Evolutionary conservation across 2,888 invertebrate species (phyloP).

Genomic region (Eristalis pertinax): DNA sequence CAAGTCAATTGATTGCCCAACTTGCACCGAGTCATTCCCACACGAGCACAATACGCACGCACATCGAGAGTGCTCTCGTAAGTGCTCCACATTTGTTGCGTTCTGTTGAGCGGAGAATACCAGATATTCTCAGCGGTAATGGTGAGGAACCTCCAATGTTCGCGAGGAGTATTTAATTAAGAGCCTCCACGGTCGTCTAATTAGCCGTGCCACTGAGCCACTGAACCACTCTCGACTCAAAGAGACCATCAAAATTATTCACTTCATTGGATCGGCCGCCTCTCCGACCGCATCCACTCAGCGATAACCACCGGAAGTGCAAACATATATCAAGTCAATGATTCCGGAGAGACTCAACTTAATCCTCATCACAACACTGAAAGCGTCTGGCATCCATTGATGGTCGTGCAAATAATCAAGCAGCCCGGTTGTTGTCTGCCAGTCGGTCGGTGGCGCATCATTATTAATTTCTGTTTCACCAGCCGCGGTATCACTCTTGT

Average conservation of each 20-base stretch:
- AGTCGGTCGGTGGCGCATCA: constrained; percentile 7
- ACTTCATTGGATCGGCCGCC: constrained; percentile 17
- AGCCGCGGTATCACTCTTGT: constrained; percentile 59
- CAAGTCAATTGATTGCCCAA: neutral
- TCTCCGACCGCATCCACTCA: constrained; percentile 6
- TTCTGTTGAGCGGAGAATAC: neutral
- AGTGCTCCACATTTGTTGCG: neutral
- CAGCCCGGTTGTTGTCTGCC: constrained; percentile 24
- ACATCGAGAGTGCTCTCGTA: neutral
- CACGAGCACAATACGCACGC: neutral
- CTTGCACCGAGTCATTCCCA: neutral
- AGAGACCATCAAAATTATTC: constrained; percentile 27
- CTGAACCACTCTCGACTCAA: neutral
- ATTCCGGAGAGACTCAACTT: constrained; percentile 30
- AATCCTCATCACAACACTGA: constrained; percentile 38
- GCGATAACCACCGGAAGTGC: constrained; percentile 46
- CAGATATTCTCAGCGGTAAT: neutral
- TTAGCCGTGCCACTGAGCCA: neutral
- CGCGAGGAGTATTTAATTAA: neutral
- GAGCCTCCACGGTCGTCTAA: neutral
- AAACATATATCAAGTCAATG: constrained; percentile 20
- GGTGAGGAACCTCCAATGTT: neutral
- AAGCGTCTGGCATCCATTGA: constrained; percentile 45
- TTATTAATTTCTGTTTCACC: constrained; percentile 25
- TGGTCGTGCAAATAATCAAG: constrained; percentile 65